Evolutionary conservation across 2,888 invertebrate genomes (phyloP), one percentile per base, ranked within the genome.

Genomic region (Sarcophaga subvicina): DNA sequence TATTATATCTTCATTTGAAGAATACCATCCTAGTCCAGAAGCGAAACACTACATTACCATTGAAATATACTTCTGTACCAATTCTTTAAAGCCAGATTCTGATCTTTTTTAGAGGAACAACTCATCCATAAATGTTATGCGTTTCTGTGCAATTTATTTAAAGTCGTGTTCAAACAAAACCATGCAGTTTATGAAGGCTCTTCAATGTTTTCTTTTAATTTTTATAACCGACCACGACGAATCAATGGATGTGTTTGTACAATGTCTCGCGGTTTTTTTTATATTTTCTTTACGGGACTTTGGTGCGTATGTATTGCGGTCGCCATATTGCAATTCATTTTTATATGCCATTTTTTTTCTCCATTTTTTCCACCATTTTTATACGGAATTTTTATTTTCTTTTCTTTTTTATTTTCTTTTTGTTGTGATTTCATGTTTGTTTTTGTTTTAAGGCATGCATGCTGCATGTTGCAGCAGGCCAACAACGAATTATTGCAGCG

Each of bases 281-380:
- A 60, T 47, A 69, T 86, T 78, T 84, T 87, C 76, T 83, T 88
- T 84, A 78, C 78, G 87, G 79, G 87, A 80, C 80, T 85, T 88
- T 87, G 85, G 87, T 87, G 88, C 88, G 88, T 88, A 89, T 88
- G 88, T 87, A 91, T 91, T 91, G 91, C 92, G 91, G 91, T 91
- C 91, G 91, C 91, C 91, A 91, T 92, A 92, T 91, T 91, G 92
- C 92, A 90, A 90, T 91, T 91, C 90, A 90, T 90, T 89, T 83
- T 85, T 88, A 17, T 37, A 66, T 12, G 37, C 2, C 37, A 10
- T 76, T 25, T 75, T 78, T 37, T 37, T 37, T 0, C 4, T 8
- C 14, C 17, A n/a, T 62, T 62, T 20, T 67, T 27, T 37, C 25
- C 49, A 70, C 3, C 70, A 49, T 66, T 60, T 80, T 78, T 78